Evolutionary conservation across 2,888 invertebrate species (phyloP).

Genomic region (Leuctra nigra): DNA sequence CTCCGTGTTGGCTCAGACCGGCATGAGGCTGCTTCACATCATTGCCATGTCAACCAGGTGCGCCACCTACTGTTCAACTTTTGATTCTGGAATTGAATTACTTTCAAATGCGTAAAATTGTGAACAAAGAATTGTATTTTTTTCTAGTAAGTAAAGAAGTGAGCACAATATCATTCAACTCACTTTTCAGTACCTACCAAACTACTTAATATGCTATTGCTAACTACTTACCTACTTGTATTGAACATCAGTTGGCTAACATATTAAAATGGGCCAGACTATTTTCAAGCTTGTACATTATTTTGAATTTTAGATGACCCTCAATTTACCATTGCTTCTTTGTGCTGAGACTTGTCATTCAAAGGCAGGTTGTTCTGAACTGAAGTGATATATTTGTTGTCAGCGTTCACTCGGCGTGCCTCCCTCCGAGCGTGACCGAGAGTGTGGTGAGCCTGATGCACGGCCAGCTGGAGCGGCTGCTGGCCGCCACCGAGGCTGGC

Average conservation of each 20-base stretch:
- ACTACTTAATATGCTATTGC: too few species aligned
- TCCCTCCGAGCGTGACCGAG: constrained; percentile 44
- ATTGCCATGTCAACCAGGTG: constrained; percentile 49
- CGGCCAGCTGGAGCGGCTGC: constrained; percentile 25
- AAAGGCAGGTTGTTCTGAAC: not conserved
- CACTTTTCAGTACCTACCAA: too few species aligned
- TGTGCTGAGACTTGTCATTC: not conserved
- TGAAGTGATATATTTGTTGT: constrained; percentile 11
- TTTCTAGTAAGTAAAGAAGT: too few species aligned
- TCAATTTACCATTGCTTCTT: not conserved
- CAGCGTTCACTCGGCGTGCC: constrained; percentile 45
- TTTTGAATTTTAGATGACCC: not conserved
- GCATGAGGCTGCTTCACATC: constrained; percentile 48
- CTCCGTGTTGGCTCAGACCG: constrained; percentile 40
- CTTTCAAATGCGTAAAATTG: too few species aligned
- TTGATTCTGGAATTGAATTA: too few species aligned
- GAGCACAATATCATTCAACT: too few species aligned
- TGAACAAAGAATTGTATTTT: too few species aligned
- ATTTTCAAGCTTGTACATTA: too few species aligned
- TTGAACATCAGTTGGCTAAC: too few species aligned
- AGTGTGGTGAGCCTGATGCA: constrained; percentile 46
- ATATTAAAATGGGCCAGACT: too few species aligned
- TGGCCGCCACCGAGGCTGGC: constrained; percentile 13
- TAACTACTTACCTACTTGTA: too few species aligned
- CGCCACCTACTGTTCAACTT: too few species aligned